Evolutionary conservation across 2,888 invertebrate genomes (phyloP).

Genomic region (Caenorhabditis sulstoni): DNA sequence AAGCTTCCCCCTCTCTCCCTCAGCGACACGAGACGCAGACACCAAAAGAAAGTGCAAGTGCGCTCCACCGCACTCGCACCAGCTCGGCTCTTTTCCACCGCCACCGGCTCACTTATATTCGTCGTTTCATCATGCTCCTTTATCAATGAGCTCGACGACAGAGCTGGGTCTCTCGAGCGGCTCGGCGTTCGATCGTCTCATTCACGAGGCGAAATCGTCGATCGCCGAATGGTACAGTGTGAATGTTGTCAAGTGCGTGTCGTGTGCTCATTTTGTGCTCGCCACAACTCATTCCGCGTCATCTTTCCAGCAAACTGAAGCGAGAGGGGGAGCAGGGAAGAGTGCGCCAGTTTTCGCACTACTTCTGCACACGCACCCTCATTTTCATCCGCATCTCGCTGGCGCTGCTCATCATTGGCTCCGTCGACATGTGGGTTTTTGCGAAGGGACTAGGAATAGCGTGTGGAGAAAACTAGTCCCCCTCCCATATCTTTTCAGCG

Average conservation of each 20-base stretch:
- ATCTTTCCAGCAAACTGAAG: slow-evolving; percentile 48
- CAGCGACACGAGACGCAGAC: too few species aligned
- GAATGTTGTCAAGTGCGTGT: slow-evolving; percentile 59
- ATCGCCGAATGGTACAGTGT: slow-evolving; percentile 63
- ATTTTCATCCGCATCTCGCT: slow-evolving; percentile 43
- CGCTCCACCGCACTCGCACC: neutral
- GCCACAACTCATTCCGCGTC: too few species aligned
- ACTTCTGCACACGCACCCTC: slow-evolving; percentile 52
- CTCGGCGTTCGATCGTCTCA: slow-evolving; percentile 46
- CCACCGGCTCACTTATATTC: too few species aligned
- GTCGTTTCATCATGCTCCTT: too few species aligned
- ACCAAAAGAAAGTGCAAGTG: neutral
- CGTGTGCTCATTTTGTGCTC: too few species aligned
- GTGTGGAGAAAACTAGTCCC: neutral
- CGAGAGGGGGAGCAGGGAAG: slow-evolving; percentile 32
- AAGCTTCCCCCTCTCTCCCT: too few species aligned
- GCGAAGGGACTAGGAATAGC: too few species aligned
- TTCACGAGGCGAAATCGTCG: slow-evolving; percentile 47
- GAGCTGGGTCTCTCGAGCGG: slow-evolving; percentile 46
- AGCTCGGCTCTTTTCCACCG: too few species aligned
- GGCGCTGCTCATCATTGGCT: slow-evolving; percentile 60
- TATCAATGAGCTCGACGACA: too few species aligned
- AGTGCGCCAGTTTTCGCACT: slow-evolving; percentile 48
- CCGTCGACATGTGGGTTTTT: slow-evolving; percentile 63
- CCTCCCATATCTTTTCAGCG: slow-evolving; percentile 45